Evolutionary conservation across 2,797 vertebrate genomes (phyloP).

Genomic region (Aotus griseimembra): DNA sequence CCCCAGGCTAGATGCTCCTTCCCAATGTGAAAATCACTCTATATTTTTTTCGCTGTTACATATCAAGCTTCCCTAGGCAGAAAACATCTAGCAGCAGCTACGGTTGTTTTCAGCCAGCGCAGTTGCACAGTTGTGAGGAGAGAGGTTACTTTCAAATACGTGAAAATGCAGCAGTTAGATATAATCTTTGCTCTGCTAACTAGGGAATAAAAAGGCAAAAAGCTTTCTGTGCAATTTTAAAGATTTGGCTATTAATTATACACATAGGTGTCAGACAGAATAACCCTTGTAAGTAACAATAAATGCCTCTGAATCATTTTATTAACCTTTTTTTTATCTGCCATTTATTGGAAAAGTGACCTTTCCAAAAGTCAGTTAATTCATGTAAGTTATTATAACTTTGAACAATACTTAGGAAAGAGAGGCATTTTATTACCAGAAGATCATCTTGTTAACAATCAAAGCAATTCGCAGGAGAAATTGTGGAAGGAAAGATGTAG

Average conservation of each 20-base stretch:
- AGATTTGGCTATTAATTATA: slow-evolving; percentile 65
- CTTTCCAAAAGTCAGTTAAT: slow-evolving; percentile 72
- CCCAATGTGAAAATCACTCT: background rate
- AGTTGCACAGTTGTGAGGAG: slow-evolving; percentile 1
- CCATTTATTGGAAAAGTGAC: slow-evolving; percentile 74
- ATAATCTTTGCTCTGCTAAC: slow-evolving; percentile 52
- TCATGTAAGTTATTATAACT: slow-evolving; percentile 76
- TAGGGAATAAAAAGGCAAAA: slow-evolving; percentile 31
- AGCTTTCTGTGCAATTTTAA: slow-evolving; percentile 47
- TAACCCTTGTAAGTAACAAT: slow-evolving; percentile 65
- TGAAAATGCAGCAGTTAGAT: slow-evolving; percentile 36
- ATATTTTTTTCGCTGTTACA: background rate
- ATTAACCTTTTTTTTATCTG: slow-evolving; percentile 68
- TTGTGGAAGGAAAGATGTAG: background rate
- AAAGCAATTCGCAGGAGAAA: slow-evolving; percentile 26
- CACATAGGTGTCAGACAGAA: slow-evolving; percentile 63
- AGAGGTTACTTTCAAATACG: background rate
- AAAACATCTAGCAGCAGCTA: background rate
- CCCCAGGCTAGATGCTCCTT: background rate
- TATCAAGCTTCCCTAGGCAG: background rate
- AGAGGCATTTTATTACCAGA: slow-evolving; percentile 59
- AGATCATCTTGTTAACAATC: slow-evolving; percentile 54
- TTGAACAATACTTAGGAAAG: slow-evolving; percentile 68
- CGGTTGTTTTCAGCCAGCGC: background rate
- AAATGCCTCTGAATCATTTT: slow-evolving; percentile 67